Base-by-base conservation (phyloP, 2,113 vertebrate species). In the Leucoraja erinaceus region DNA sequence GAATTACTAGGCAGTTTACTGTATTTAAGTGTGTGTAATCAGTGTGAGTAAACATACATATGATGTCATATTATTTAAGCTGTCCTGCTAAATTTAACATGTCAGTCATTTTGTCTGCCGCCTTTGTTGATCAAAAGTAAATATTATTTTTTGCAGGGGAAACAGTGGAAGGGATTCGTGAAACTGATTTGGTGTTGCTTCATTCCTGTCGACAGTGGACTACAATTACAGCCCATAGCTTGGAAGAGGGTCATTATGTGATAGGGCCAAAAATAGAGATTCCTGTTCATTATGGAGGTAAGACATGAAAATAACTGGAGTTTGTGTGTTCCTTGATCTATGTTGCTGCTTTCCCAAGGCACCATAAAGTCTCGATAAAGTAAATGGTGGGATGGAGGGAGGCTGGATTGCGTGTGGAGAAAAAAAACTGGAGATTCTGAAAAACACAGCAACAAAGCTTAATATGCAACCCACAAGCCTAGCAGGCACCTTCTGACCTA, bases 191-290 rank as follows among this genome's bases (percentile, higher is more conserved):
- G 95, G 97, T 99, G 96, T 97, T 99, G 95, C 96, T 99, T 94
- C 99, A 99, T 95, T 99, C 99, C 0, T 99, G 98, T 93, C 98
- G 98, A 56, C 99, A 99, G 95, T 99, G 99, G 99, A 99, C 99
- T 54, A 99, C 99, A 74, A 98, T 99, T 93, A 99, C 98, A 93
- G 99, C 99, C 94, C 99, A 99, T 94, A 99, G 98, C 95, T 96
- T 99, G 94, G 99, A 99, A 95, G 99, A 99, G 94, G 99, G 99
- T 92, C 98, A 99, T 96, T 99, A 99, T 74, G 99, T 99, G 95
- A 99, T 99, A 84, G 99, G 99, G 94, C 99, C 99, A 93, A 99
- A 99, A 97, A 99, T 99, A 95, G 98, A 99, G 96, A 99, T 99
- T 94, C 99, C 99, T 1, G 98, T 99, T 38, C 99, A 99, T 96